phyloP scores from a whole-genome alignment of 2,113 vertebrate genomes.

The Rhagologus leucostigma region DNA sequence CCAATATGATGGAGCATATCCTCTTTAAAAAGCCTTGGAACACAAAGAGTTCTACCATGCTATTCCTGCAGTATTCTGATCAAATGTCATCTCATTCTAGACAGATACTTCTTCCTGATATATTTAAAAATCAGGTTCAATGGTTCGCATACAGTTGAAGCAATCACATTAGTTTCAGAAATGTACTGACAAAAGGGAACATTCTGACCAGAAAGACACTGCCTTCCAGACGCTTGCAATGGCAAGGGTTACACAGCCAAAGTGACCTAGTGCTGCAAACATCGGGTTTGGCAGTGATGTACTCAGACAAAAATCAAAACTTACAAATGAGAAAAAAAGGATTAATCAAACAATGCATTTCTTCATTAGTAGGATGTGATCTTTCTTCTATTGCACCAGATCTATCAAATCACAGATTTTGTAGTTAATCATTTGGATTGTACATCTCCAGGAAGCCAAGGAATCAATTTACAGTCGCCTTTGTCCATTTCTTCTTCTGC shows the following conservation, averaged over 20 bases:
- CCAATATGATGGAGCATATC: not conserved
- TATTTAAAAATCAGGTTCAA: not conserved
- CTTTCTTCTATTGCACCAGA: not conserved
- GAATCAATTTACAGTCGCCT: not conserved
- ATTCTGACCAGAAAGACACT: not conserved
- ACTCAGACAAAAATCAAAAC: not conserved
- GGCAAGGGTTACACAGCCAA: not conserved
- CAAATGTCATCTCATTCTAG: not conserved
- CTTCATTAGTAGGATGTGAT: constrained; percentile 12
- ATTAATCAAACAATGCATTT: not conserved
- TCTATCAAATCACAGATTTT: constrained; percentile 33
- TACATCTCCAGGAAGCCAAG: constrained; percentile 12
- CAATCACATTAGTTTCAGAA: not conserved
- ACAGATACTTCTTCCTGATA: not conserved
- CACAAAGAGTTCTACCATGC: not conserved
- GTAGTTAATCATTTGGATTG: constrained; percentile 38
- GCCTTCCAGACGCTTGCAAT: not conserved
- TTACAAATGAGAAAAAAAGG: not conserved
- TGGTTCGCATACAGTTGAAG: not conserved
- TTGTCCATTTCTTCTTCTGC: constrained; percentile 25
- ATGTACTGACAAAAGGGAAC: not conserved
- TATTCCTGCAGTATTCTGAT: not conserved
- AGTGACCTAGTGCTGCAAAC: not conserved
- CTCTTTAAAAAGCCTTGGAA: not conserved
- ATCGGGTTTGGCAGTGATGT: not conserved